Conservation (phyloP, 2,888 invertebrate genomes). For the Plagiodera versicolora region DNA sequence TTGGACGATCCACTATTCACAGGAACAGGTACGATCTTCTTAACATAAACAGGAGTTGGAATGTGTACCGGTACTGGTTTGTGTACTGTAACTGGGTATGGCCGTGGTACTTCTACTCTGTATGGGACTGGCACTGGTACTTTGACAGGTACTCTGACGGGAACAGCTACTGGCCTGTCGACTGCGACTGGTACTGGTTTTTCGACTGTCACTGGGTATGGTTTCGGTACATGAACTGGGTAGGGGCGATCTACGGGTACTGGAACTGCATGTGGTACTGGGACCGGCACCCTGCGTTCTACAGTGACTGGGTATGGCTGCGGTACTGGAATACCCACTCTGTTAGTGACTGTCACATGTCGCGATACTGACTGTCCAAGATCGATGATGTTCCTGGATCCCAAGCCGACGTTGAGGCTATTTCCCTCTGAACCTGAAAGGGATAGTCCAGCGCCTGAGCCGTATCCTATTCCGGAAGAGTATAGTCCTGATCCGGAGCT, state of each 20-base stretch:
- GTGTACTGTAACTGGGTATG: conserved; percentile 54
- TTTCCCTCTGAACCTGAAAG: conserved; percentile 5
- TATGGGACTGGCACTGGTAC: conserved; percentile 49
- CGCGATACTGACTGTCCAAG: conserved; percentile 45
- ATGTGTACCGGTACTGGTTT: conserved; percentile 58
- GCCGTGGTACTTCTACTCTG: conserved; percentile 48
- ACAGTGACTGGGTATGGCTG: conserved; percentile 59
- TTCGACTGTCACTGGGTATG: conserved; percentile 57
- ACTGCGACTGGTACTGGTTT: conserved; percentile 60
- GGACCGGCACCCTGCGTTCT: conserved; percentile 57
- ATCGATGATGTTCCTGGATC: conserved; percentile 29
- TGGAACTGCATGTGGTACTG: conserved; percentile 51
- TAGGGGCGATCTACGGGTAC: conserved; percentile 58
- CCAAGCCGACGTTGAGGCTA: not conserved
- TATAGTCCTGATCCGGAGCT: conserved; percentile 5
- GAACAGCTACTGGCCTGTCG: conserved; percentile 58
- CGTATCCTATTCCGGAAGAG: conserved; percentile 12
- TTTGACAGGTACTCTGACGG: conserved; percentile 54
- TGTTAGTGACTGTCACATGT: conserved; percentile 55
- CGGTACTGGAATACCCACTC: conserved; percentile 53
- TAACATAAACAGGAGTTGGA: conserved; percentile 53
- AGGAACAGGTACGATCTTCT: conserved; percentile 35
- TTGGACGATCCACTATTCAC: conserved; percentile 20
- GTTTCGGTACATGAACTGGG: conserved; percentile 56
- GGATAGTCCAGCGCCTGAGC: conserved; percentile 9